Evolutionary conservation across 2,113 vertebrate species (phyloP), one percentile per base, ranked within the genome.

Genomic region (Crotalus helleri): DNA sequence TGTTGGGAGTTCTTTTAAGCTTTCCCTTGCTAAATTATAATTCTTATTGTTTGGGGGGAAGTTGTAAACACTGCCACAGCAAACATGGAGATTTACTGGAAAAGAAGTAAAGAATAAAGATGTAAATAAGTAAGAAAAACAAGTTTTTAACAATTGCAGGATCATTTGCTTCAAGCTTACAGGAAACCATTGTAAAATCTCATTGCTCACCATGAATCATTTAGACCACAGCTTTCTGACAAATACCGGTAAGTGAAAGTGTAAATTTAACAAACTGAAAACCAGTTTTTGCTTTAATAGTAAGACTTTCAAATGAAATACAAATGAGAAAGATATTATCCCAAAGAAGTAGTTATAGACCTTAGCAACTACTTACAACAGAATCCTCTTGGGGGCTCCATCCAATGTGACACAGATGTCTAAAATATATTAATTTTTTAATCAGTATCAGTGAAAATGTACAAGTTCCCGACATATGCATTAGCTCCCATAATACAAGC

Each of bases 371-470:
- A 94, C 95, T 96, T 93, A 96, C 95, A 92, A 89, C 54, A 86
- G 94, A 92, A 51, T 90, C 91, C 4, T 94, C 93, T 44, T 90
- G 57, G 4, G 94, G 92, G 90, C 49, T 86, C 92, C 94, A 92
- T n/a, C 92, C 93, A 44, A 96, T 88, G 59, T 96, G 95, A 13
- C 93, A 88, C 49, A 96, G 39, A 46, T 96, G 95, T 39, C 95
- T 96, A 74, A 33, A 91, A 85, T 88, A 93, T 49, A 92, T 51
- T 49, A 24, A n/a, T 86, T 61, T 74, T 51, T 46, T 87, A 53
- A 12, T 29, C 49, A 13, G 49, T 44, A 29, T 64, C 13, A 29
- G 3, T 81, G 23, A 61, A n/a, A 4, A 74, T 44, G 6, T 81
- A 54, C 4, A 17, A 44, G 13, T 69, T 54, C 49, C 39, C 57